Percentiles rank a stretch among this genome's conserved stretches.
Evolutionary conservation across 2,888 invertebrate genomes (phyloP).

Genomic region (Argyresthia goedartella): DNA sequence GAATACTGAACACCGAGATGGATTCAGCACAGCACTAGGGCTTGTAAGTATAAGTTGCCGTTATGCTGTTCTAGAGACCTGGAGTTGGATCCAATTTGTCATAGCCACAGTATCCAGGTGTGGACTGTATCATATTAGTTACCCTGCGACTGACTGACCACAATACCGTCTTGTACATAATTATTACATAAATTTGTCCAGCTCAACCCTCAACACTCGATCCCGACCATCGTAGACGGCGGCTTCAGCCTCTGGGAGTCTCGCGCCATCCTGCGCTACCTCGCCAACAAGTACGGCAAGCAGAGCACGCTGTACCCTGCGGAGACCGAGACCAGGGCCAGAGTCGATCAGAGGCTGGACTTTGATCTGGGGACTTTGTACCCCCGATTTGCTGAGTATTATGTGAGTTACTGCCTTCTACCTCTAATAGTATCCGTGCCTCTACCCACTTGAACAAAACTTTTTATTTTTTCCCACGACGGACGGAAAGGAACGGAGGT

Average conservation of each 20-base stretch:
- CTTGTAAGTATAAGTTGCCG: too few relatives aligned
- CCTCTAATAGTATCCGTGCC: background rate
- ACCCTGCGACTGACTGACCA: too few relatives aligned
- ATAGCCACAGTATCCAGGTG: too few relatives aligned
- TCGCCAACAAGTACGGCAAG: conserved; percentile 82
- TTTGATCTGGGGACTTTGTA: conserved; percentile 83
- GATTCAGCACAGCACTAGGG: too few relatives aligned
- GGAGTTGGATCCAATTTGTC: too few relatives aligned
- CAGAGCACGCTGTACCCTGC: conserved; percentile 79
- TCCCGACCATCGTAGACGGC: conserved; percentile 1
- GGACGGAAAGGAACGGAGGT: background rate
- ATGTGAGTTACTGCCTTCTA: conserved; percentile 58
- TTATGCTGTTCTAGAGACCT: too few relatives aligned
- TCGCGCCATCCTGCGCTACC: conserved; percentile 81
- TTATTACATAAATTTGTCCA: background rate
- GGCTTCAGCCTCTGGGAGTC: conserved; percentile 82
- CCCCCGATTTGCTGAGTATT: conserved; percentile 74
- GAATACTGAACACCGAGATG: too few relatives aligned
- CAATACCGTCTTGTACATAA: background rate
- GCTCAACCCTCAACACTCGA: conserved; percentile 2
- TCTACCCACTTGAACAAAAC: background rate
- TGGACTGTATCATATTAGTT: too few relatives aligned
- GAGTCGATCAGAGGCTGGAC: conserved; percentile 81
- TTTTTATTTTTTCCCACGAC: background rate
- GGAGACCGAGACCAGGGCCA: conserved; percentile 77